Evolutionary conservation across 2,113 vertebrate genomes (phyloP), one percentile per base, ranked within the genome.

Genomic region (Pseudorhombus dupliciocellatus): DNA sequence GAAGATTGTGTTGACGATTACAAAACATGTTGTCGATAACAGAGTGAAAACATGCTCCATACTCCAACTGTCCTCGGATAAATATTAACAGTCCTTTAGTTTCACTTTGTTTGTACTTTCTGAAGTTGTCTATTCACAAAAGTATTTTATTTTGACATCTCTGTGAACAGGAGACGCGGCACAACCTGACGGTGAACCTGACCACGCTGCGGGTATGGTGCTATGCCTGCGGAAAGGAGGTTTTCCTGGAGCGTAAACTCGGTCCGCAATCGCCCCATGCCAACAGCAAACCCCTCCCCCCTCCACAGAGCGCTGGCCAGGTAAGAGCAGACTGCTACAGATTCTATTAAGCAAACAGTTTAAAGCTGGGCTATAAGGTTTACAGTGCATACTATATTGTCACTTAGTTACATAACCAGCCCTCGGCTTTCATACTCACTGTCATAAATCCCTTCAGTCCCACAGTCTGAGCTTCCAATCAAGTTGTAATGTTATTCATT

Each of bases 191-290:
- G 1, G 98, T 99, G 86, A 99, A 99, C 91, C 95, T 99, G 75
- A 99, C 98, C 58, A 99, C 98, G 0, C 94, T 99, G 10, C 93
- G 98, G 62, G 96, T 99, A 52, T 99, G 98, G 98, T 99, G 98
- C 92, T 99, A 99, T 0, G 95, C 96, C 84, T 99, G 98, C 72
- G 95, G 95, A 80, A 97, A 98, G 88, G 98, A 99, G 91, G 97
- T 99, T 5, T 99, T 98, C 88, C 90, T 99, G 90, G 97, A 98
- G 55, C 94, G 96, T 77, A 98, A 98, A 89, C 92, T 98, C n/a
- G 93, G 94, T 73, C 92, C 94, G 64, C 93, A 93, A 58, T 91
- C 94, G 34, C 89, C 91, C 0, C 86, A 93, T 14, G 76, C 90
- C 82, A 92, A 80, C 89, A 66, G 89, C 77, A 95, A 93, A 87